These are phyloP conservation scores for Tetragonula clypearis DNA, from an alignment of 1,140 invertebrate genomes.

Conservation along the genomic window DNA sequence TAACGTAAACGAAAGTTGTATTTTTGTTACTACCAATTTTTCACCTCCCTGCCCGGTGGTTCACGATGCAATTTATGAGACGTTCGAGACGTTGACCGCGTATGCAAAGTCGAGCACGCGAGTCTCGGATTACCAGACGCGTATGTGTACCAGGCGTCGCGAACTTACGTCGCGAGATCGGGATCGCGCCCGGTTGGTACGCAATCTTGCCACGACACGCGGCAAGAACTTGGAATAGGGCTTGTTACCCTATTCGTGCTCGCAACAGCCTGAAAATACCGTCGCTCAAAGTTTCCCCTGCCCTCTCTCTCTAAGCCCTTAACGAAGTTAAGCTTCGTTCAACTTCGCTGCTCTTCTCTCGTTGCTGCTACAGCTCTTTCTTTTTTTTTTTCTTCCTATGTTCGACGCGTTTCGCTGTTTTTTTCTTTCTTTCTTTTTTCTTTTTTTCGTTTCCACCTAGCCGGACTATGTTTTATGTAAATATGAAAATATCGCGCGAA, in stretches of 20 bases:
- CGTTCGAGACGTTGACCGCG: slow-evolving; percentile 11
- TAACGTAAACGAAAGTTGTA: neutral
- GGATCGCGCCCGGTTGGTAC: neutral
- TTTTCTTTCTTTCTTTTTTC: neutral
- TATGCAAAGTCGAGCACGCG: slow-evolving; percentile 16
- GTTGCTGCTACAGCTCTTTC: neutral
- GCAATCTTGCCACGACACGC: slow-evolving; percentile 10
- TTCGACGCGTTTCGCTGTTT: neutral
- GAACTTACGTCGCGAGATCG: slow-evolving; percentile 9
- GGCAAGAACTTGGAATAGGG: slow-evolving; percentile 19
- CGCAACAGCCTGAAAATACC: slow-evolving; percentile 34
- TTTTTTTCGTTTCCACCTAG: too few relatives aligned
- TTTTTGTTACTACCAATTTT: neutral
- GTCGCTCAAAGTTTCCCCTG: slow-evolving; percentile 8
- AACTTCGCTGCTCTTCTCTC: slow-evolving; percentile 5
- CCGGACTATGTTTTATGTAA: neutral
- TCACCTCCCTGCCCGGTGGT: too few relatives aligned
- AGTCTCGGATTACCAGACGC: neutral
- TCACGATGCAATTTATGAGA: slow-evolving; percentile 11
- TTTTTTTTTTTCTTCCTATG: neutral
- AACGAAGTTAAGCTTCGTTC: slow-evolving; percentile 37
- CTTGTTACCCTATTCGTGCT: slow-evolving; percentile 38
- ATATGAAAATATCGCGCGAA: neutral
- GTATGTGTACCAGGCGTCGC: slow-evolving; percentile 9
- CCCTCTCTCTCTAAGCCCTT: slow-evolving; percentile 10